Conservation (phyloP, 2,113 vertebrate genomes). For the Elanus axillaris region DNA sequence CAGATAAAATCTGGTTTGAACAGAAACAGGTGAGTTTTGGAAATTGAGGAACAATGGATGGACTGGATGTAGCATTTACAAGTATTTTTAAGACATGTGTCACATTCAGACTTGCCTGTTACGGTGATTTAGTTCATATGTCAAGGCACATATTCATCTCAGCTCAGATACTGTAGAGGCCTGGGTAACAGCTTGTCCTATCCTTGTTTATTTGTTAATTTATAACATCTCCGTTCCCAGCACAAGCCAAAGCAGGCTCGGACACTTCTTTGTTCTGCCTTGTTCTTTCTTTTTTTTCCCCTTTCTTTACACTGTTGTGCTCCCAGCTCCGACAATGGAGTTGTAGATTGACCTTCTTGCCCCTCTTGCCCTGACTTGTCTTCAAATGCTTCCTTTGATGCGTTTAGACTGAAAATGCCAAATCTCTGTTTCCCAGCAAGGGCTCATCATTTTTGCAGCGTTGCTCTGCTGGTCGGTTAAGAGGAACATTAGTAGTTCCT, state of each 20-base stretch:
- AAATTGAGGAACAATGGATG: neutral
- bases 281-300: neutral
- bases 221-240: neutral
- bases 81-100: neutral
- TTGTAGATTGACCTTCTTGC: neutral
- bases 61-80: neutral
- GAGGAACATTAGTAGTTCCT: neutral
- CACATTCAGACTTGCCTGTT: neutral
- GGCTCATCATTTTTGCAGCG: neutral
- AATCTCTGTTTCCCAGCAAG: slow-evolving; percentile 6
- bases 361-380: neutral
- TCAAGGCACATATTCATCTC: neutral
- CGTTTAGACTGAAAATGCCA: neutral
- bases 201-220: slow-evolving; percentile 41
- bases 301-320: neutral
- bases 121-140: slow-evolving; percentile 12
- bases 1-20: slow-evolving; percentile 44
- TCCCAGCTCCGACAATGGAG: neutral
- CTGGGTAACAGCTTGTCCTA: slow-evolving; percentile 1
- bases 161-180: neutral
- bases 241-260: neutral
- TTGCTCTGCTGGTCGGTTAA: neutral
- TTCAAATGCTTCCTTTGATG: neutral
- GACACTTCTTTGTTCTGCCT: slow-evolving; percentile 7
- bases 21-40: slow-evolving; percentile 30